Evolutionary conservation across 2,797 vertebrate genomes (phyloP), one percentile per base, ranked within the genome.

Genomic region (Odontamblyopus rebecca): DNA sequence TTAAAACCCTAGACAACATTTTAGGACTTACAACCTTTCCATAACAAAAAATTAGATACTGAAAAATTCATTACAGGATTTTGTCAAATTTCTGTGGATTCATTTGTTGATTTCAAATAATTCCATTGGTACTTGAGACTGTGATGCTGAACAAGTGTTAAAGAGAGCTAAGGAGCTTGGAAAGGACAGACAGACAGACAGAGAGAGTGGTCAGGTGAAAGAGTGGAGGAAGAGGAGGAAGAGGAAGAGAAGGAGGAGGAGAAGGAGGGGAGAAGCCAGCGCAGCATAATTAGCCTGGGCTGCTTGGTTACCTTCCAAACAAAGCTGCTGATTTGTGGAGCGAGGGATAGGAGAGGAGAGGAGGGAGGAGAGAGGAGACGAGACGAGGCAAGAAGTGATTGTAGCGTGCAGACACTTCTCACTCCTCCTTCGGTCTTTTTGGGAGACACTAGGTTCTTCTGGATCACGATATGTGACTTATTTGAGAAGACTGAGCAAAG

Each of bases 291-390:
- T 89, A 92, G 76, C 71, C 73, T 0, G 61, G 85, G 90, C 91
- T 94, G 92, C 93, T 94, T 93, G 91, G 94, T 94, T 94, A 94
- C 93, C 92, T 89, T 93, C 90, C 92, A 94, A 94, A 94, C 94
- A 94, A 93, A 93, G 92, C 89, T 86, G 88, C 91, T 91, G 93
- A 93, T 93, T 92, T 89, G 91, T 88, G 76, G 89, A 92, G 89
- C 84, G 78, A 80, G 82, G 76, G 88, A 89, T 88, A 91, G 92
- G 89, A 87, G 90, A 60, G 90, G 82, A 88, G 82, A 77, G 84
- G 71, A 68, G 83, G 70, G 74, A 84, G 81, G 81, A 83, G 44
- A 67, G 83, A 75, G 82, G 85, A 89, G 88, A 90, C 88, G 54
- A 57, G 54, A 57, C 54, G 23, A 57, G 54, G 53, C n/a, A 57